Percentiles rank a stretch among this genome's conserved stretches.
These are phyloP conservation scores for Caenorhabditis macrosperma DNA, from an alignment of 2,888 invertebrate genomes.

Conservation along the genomic window DNA sequence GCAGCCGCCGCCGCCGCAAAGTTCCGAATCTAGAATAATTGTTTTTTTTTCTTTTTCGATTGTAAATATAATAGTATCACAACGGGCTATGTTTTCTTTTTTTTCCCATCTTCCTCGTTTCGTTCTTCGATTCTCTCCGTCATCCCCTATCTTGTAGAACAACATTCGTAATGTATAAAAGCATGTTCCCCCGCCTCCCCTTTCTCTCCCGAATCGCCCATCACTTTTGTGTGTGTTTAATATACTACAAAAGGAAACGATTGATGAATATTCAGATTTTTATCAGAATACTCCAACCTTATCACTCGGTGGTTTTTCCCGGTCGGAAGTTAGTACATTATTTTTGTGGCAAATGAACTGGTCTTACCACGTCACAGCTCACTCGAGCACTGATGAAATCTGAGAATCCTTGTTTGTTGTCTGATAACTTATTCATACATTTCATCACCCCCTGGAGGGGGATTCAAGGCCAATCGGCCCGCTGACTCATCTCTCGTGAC, in stretches of 20 bases:
- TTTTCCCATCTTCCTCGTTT: not conserved
- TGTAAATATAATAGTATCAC: conserved; percentile 1
- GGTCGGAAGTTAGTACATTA: not conserved
- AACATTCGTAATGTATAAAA: conserved; percentile 47
- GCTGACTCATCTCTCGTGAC: conserved; percentile 38
- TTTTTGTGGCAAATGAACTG: no score
- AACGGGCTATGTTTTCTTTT: conserved; percentile 27
- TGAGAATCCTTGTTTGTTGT: not conserved
- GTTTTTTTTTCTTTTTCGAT: not conserved
- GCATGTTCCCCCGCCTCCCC: conserved; percentile 2
- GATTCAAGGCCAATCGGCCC: no score
- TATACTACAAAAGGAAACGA: not conserved
- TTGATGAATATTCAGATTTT: not conserved
- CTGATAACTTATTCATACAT: conserved; percentile 44
- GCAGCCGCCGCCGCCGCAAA: conserved; percentile 46
- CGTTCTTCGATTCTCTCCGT: not conserved
- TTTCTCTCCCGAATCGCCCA: conserved; percentile 17
- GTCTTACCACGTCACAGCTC: conserved; percentile 1
- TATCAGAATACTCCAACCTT: conserved; percentile 14
- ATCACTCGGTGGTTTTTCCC: not conserved
- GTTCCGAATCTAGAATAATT: conserved; percentile 41
- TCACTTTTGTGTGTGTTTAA: not conserved
- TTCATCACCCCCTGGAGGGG: conserved; percentile 26
- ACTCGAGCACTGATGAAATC: conserved; percentile 18
- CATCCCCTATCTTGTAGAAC: conserved; percentile 14